Base-by-base conservation (phyloP, 2,888 invertebrate genomes). In the Oscheius onirici region DNA sequence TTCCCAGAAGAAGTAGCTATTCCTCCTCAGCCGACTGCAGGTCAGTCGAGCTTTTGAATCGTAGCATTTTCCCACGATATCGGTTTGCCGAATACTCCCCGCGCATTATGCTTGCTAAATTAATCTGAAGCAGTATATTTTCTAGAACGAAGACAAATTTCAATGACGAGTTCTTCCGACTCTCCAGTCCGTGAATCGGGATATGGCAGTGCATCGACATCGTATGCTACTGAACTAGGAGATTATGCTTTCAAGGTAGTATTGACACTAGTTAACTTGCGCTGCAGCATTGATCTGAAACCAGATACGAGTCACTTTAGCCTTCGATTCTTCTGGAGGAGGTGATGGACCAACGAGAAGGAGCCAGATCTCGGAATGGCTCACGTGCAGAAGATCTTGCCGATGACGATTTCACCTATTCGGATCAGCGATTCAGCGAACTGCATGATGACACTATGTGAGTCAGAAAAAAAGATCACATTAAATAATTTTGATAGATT, bases 121-220 rank as follows among this genome's bases (percentile, higher is more conserved):
- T 34, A 3, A 6, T 8, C 34, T 6, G 5, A 55, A 26, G 55
- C 13, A 55, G 13, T 28, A 5, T 26, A 8, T 26, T 26, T 13
- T 26, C 28, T n/a, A 55, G 55, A 55, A n/a, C 15, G 58, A 58
- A 15, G 71, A 28, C 67, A 72, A 57, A 40, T 41, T 2, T 72
- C 68, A 3, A 11, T 63, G 20, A 24, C 52, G 11, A 60, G 67
- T 26, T 67, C 70, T 17, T 57, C 61, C 8, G 72, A 63, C 51
- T 74, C 77, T n/a, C 77, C 81, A n/a, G 52, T 60, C 5, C 46
- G 75, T 28, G 81, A 81, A 71, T 81, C 81, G n/a, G 81, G 81
- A 49, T 81, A 81, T 57, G 81, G 77, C 24, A 81, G 78, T 24
- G 76, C 81, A 2, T 74, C 71, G 17, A 77, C 81, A 41, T 78